phyloP scores from a whole-genome alignment of 2,113 vertebrate genomes.

The Prolemur simus region DNA sequence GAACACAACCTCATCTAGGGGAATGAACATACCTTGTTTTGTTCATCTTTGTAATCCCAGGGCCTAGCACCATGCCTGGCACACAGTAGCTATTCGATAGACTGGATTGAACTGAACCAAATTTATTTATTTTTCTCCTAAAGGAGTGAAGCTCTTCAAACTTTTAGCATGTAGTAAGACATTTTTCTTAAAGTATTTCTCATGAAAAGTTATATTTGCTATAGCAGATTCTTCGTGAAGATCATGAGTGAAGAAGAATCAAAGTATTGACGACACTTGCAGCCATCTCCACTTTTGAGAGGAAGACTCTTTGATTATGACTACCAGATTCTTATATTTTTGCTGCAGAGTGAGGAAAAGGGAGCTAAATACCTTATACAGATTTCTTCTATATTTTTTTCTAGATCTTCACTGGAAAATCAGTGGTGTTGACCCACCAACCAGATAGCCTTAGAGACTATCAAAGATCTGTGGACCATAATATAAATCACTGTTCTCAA shows the following conservation, averaged over 20 bases:
- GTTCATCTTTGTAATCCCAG: neutral
- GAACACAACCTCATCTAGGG: neutral
- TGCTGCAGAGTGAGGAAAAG: neutral
- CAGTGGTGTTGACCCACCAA: neutral
- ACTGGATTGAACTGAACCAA: neutral
- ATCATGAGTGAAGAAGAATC: neutral
- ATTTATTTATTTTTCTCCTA: slow-evolving; percentile 38
- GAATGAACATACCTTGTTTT: neutral
- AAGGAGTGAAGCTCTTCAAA: neutral
- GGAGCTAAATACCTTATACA: neutral
- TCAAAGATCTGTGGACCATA: neutral
- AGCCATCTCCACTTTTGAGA: neutral
- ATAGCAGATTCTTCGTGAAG: neutral
- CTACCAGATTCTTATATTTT: neutral
- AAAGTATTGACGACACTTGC: neutral
- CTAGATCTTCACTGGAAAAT: neutral
- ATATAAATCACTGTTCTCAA: neutral
- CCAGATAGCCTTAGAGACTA: neutral
- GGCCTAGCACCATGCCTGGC: neutral
- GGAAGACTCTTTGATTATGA: neutral
- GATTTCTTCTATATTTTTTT: neutral
- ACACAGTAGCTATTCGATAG: neutral
- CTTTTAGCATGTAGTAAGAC: neutral
- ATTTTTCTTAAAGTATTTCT: slow-evolving; percentile 17
- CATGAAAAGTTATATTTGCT: neutral